Conservation (phyloP, 2,888 invertebrate genomes). For the Carabus problematicus region DNA sequence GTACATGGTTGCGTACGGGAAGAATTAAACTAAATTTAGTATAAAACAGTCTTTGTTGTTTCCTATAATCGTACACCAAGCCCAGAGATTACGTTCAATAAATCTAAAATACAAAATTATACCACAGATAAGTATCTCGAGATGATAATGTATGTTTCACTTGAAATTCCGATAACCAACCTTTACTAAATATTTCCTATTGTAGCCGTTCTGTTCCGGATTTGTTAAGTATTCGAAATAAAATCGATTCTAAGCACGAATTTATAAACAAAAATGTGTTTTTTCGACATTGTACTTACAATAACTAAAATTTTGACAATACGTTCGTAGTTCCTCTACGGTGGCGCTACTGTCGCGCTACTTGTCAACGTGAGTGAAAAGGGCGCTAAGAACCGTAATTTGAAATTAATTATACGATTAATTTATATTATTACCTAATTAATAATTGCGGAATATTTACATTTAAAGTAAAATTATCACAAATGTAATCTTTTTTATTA, state of each 20-base stretch:
- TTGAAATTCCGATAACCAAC: conserved; percentile 1
- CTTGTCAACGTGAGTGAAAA: neutral
- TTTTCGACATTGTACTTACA: conserved; percentile 28
- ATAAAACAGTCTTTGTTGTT: conserved; percentile 21
- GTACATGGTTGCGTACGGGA: conserved; percentile 63
- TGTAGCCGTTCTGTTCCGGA: neutral
- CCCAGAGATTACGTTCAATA: neutral
- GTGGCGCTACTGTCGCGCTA: neutral
- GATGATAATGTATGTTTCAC: neutral
- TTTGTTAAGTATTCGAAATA: conserved; percentile 30
- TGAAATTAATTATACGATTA: neutral
- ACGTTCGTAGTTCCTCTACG: neutral
- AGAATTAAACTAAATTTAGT: neutral
- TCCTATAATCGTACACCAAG: neutral
- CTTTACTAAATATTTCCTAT: conserved; percentile 10
- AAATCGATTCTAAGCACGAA: conserved; percentile 15
- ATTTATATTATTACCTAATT: too few species aligned
- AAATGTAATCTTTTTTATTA: too few species aligned
- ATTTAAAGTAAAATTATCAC: too few species aligned
- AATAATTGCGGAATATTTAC: too few species aligned
- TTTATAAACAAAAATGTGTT: conserved; percentile 10
- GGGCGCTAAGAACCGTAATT: neutral
- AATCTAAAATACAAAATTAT: conserved; percentile 7
- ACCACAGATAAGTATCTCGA: neutral
- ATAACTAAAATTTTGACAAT: conserved; percentile 30